A percentile compares a stretch with the other conserved stretches of the same genome.
Conservation (phyloP, 2,797 vertebrate species). For the Phylloscopus collybita region DNA sequence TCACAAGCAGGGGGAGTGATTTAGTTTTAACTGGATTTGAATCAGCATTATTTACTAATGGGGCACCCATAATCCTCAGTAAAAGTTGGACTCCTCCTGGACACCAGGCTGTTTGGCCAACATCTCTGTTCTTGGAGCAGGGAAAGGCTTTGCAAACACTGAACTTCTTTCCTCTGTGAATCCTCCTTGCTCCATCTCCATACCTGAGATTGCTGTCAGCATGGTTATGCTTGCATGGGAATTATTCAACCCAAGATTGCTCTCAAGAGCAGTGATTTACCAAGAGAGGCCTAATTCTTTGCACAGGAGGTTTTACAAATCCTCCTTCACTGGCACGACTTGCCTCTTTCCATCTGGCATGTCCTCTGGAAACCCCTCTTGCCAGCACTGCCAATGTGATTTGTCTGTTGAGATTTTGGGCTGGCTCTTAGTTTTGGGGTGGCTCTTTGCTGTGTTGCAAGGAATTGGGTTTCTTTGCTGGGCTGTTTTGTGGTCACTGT, state of each 20-base stretch:
- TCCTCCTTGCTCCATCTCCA: not conserved
- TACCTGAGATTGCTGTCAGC: not conserved
- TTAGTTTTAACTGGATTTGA: not conserved
- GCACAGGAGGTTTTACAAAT: not conserved
- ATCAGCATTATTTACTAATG: not conserved
- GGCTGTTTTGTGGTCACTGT: not conserved
- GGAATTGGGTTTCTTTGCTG: not conserved
- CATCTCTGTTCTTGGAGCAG: not conserved
- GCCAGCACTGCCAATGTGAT: not conserved
- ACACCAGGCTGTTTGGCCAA: not conserved
- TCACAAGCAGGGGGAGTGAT: not conserved
- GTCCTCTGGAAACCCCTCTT: not conserved
- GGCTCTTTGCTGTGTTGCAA: not conserved
- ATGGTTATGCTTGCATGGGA: accelerated
- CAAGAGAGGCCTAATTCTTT: not conserved
- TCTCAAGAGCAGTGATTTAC: not conserved
- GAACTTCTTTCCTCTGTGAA: not conserved
- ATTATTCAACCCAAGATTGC: not conserved
- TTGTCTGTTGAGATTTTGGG: not conserved
- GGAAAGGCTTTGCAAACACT: not conserved
- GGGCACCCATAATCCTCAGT: not conserved
- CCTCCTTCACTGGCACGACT: not conserved
- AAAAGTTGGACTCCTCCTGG: accelerated
- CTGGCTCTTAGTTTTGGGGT: not conserved
- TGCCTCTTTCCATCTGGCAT: not conserved